Base-by-base conservation (phyloP, 2,888 invertebrate genomes). In the Lithodes maja region DNA sequence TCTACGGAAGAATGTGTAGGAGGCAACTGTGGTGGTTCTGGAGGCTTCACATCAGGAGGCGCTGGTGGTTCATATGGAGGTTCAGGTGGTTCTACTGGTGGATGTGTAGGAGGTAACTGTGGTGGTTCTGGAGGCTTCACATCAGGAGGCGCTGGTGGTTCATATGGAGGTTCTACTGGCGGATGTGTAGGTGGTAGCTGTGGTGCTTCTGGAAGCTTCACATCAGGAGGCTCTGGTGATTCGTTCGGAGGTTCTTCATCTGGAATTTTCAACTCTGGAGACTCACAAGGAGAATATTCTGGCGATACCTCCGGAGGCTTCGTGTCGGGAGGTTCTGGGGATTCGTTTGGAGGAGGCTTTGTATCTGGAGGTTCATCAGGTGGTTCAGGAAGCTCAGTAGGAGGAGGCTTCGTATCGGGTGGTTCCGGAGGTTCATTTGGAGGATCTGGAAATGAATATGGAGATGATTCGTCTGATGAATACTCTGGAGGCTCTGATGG, bases 201-300 rank as follows among this genome's bases (percentile, higher is more conserved):
- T 71, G 71, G 71, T 7, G 71, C 1, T 71, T 71, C 71, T 15
- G 71, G 71, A 71, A 1, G 71, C 17, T 71, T 71, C 71, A n/a
- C n/a, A 15, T 71, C 71, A 7, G 71, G 71, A n/a, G 71, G 17
- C n/a, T 9, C 15, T 3, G 12, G 12, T 3, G 71, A n/a, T 71
- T 71, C 71, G 3, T n/a, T n/a, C 17, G 71, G 71, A 9, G 61
- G 61, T 61, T 61, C 61, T 61, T 0, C 74, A 15, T 55, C 55
- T 7, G 80, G 80, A 55, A 55, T 54, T 2, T 17, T 80, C 80
- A 55, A n/a, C 49, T 55, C 55, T 49, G 80, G 80, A 17, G 80
- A 55, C 12, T 33, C 33, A 33, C 33, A 33, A 33, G 33, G 33
- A 33, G 71, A 17, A 5, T 61, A 7, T 61, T 5, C 12, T 61